Evolutionary conservation across 2,113 vertebrate species (phyloP), one percentile per base, ranked within the genome.

Genomic region (Salminus brasiliensis): DNA sequence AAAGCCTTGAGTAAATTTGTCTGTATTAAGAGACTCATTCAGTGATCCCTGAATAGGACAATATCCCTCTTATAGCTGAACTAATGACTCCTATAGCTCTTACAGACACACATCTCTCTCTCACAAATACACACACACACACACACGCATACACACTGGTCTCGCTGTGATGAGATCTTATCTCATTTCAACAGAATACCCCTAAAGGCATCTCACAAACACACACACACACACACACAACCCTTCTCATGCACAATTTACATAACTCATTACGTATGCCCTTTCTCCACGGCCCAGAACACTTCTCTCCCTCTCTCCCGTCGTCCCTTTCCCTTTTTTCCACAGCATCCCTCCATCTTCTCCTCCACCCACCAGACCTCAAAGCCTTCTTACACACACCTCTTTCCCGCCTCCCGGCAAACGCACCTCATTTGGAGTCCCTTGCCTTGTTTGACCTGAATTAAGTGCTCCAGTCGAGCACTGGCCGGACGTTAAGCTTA

Each of bases 401-500:
- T 66, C 32, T 57, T 47, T 29, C 34, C 34, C 55, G 16, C 45
- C 41, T 23, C 39, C 11, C 21, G 18, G 34, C 5, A 15, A 32
- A 29, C 45, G n/a, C 30, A 5, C 27, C 59, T 65, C 32, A 21
- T 25, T 55, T 27, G 32, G 21, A n/a, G 16, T 39, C 23, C 39
- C 27, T 30, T 45, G 60, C 18, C 34, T 21, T 18, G 62, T 52
- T 71, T 52, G 12, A 63, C 47, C 39, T 30, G 49, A 59, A 78
- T 60, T 5, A 78, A 82, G 43, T 47, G 23, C 41, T 67, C 10
- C 25, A 57, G 63, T n/a, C 62, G 57, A 76, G 41, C 36, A 16
- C 41, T 27, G 6, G 12, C 47, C 78, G 27, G 43, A 76, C 79
- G 73, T 21, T 49, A 59, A 68, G 67, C 68, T 66, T 83, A 74